Evolutionary conservation across 2,888 invertebrate genomes (phyloP).

Genomic region (Morinoia aosen): DNA sequence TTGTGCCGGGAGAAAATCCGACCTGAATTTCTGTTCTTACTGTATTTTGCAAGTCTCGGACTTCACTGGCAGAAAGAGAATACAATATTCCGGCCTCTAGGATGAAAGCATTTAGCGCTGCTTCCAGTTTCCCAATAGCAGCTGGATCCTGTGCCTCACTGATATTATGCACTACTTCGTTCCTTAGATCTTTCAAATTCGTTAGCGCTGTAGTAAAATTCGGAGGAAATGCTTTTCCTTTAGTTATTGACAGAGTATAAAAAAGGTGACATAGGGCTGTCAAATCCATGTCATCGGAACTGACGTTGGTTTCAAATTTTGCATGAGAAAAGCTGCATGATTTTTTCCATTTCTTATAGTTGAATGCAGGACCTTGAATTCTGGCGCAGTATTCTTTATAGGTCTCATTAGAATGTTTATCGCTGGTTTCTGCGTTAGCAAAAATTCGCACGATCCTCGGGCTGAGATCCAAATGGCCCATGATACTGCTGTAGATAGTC

Average conservation of each 20-base stretch:
- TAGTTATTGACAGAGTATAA: neutral
- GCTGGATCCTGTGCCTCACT: neutral
- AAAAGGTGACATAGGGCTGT: conserved; percentile 51
- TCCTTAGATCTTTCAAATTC: neutral
- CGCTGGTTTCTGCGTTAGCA: neutral
- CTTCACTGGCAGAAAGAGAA: neutral
- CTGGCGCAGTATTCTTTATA: neutral
- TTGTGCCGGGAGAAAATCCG: neutral
- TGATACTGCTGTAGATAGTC: no score
- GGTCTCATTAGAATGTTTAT: neutral
- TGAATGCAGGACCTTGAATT: neutral
- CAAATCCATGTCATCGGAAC: conserved; percentile 56
- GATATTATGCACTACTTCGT: neutral
- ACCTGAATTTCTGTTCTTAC: neutral
- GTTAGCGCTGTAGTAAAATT: neutral
- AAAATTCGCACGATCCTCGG: neutral
- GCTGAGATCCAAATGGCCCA: neutral
- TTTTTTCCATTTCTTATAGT: neutral
- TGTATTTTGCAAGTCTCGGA: neutral
- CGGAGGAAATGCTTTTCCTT: neutral
- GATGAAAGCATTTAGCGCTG: neutral
- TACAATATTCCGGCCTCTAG: neutral
- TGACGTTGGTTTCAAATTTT: conserved; percentile 24
- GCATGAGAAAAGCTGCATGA: neutral
- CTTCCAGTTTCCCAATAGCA: neutral